Evolutionary conservation across 23 tunicate species (phyloP).

Genomic region (Diplosoma virens): DNA sequence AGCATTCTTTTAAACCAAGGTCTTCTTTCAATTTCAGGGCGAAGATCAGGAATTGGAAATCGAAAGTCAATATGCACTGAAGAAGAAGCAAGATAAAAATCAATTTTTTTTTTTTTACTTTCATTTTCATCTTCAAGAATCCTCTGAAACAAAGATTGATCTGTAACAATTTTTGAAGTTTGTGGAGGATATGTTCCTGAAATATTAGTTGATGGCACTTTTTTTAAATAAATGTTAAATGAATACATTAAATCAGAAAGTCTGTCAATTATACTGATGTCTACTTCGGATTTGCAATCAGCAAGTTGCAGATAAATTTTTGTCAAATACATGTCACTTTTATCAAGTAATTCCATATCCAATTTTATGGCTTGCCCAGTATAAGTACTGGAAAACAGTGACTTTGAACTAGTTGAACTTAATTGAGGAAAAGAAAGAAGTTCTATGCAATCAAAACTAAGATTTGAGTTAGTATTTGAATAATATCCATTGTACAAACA

Average conservation of each 20-base stretch:
- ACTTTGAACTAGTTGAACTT: neutral
- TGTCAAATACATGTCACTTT: neutral
- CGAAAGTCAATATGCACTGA: conserved; percentile 24
- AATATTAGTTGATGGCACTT: neutral
- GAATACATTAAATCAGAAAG: conserved; percentile 15
- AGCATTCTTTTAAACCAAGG: conserved; percentile 52
- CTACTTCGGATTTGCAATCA: conserved; percentile 56
- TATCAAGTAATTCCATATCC: neutral
- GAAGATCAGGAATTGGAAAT: conserved; percentile 89
- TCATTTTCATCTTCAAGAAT: conserved; percentile 46
- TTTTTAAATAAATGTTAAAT: neutral
- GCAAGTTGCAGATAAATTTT: conserved; percentile 1
- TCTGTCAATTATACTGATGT: conserved; percentile 72
- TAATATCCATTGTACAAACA: conserved; percentile 28
- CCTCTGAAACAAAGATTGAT: conserved; percentile 42
- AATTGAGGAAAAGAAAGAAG: conserved; percentile 18
- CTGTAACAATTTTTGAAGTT: neutral
- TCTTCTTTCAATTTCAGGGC: conserved; percentile 52
- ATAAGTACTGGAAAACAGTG: neutral
- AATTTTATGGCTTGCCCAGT: neutral
- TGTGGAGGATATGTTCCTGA: neutral
- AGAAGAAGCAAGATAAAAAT: conserved; percentile 24
- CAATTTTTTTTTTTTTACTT: conserved; percentile 1
- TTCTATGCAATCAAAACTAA: neutral
- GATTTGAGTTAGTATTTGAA: neutral